Conservation (phyloP, 2,113 vertebrate genomes). For the Dipodomys spectabilis region DNA sequence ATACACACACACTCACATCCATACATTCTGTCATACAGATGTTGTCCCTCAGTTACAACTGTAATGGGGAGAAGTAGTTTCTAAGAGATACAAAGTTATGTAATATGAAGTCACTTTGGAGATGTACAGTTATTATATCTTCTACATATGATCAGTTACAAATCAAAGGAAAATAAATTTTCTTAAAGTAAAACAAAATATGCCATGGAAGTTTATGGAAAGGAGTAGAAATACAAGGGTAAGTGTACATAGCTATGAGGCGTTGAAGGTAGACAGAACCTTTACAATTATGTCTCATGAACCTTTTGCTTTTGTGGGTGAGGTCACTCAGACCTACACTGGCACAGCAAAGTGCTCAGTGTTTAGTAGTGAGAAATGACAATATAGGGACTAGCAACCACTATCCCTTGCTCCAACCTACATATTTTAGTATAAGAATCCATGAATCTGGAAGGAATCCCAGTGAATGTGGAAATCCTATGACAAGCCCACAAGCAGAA, state of each 20-base stretch:
- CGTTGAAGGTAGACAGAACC: neutral
- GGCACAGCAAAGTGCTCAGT: neutral
- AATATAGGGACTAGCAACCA: neutral
- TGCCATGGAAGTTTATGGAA: neutral
- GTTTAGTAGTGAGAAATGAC: too few species aligned
- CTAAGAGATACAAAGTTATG: neutral
- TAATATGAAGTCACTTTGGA: neutral
- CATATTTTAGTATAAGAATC: neutral
- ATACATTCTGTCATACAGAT: neutral
- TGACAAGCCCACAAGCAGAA: neutral
- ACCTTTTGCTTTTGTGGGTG: neutral
- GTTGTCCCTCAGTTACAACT: neutral
- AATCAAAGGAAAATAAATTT: neutral
- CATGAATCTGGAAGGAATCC: neutral
- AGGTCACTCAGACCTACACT: neutral
- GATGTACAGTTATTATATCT: neutral
- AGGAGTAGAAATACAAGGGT: neutral
- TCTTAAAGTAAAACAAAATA: conserved; percentile 22
- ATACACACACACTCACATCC: neutral
- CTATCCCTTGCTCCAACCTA: neutral
- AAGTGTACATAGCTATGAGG: neutral
- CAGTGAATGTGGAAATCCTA: neutral
- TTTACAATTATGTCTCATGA: neutral
- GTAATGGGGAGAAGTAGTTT: neutral
- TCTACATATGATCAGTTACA: neutral